These are phyloP conservation scores for Limosa lapponica DNA, from an alignment of 2,797 vertebrate genomes.

Conservation along the genomic window DNA sequence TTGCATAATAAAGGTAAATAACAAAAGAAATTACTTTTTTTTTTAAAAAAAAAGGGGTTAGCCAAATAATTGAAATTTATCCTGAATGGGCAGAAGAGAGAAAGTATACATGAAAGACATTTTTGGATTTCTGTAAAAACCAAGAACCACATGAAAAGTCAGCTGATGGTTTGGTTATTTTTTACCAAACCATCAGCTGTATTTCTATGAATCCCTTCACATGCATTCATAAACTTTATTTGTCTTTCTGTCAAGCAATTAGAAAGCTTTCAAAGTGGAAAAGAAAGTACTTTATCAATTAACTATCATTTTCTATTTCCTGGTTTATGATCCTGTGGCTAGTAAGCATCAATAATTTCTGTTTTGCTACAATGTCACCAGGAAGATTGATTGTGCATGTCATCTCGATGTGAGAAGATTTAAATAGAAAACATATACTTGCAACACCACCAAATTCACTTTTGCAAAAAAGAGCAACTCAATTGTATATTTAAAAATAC, in stretches of 20 bases:
- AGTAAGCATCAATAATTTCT: conserved; percentile 90
- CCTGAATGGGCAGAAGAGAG: neutral
- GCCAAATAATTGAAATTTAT: conserved; percentile 24
- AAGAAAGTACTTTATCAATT: conserved; percentile 90
- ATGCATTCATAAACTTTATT: neutral
- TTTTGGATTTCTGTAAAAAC: neutral
- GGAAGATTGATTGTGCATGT: conserved; percentile 90
- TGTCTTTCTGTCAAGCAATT: conserved; percentile 26
- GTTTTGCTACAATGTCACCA: conserved; percentile 87
- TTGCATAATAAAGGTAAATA: conserved; percentile 43
- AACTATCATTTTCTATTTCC: conserved; percentile 91
- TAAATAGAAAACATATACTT: conserved; percentile 90
- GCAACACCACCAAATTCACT: conserved; percentile 84
- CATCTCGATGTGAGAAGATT: conserved; percentile 87
- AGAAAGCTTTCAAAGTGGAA: conserved; percentile 73
- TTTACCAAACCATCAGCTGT: neutral
- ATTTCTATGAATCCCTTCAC: neutral
- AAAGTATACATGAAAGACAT: neutral
- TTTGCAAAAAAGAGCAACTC: conserved; percentile 61
- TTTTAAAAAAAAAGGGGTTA: neutral
- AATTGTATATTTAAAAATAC: conserved; percentile 28
- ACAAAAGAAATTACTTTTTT: neutral
- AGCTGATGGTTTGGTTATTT: neutral
- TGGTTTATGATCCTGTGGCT: conserved; percentile 88
- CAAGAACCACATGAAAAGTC: conserved; percentile 25